These are phyloP conservation scores for Drosophila miranda DNA, from an alignment of 1,140 invertebrate species.

Conservation along the genomic window DNA sequence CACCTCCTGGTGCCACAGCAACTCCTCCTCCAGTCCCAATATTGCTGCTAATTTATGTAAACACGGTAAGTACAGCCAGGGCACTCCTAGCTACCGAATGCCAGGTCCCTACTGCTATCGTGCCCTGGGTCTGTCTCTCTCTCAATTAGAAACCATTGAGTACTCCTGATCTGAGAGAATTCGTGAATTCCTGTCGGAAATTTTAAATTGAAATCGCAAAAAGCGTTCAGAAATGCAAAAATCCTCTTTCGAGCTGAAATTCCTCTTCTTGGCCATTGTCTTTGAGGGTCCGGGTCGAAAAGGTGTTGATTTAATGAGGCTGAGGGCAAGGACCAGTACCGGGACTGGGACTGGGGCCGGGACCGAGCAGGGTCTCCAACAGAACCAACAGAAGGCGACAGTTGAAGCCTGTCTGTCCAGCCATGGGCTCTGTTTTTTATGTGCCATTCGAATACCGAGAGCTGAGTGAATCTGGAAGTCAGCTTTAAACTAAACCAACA, in stretches of 20 bases:
- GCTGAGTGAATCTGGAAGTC: constrained; percentile 5
- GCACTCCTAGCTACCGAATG: constrained; percentile 42
- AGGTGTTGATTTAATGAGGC: constrained; percentile 81
- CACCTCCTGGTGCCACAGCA: too few species aligned
- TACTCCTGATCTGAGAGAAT: not conserved
- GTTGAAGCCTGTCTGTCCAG: constrained; percentile 33
- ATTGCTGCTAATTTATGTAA: constrained; percentile 72
- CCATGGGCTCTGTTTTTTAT: constrained; percentile 7
- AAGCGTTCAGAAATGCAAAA: constrained; percentile 73
- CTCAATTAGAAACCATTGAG: constrained; percentile 47
- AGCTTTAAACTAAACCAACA: constrained; percentile 11
- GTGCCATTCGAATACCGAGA: constrained; percentile 3
- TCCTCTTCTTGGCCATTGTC: constrained; percentile 41
- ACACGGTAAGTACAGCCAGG: constrained; percentile 69
- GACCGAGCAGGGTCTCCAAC: constrained; percentile 3
- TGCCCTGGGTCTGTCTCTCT: constrained; percentile 10
- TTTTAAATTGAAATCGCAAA: constrained; percentile 81
- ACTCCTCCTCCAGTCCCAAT: too few species aligned
- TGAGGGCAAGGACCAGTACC: constrained; percentile 17
- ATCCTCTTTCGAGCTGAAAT: constrained; percentile 36
- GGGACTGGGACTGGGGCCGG: too few species aligned
- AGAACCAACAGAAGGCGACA: constrained; percentile 23
- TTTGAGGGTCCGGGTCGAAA: constrained; percentile 32
- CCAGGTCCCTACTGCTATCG: not conserved
- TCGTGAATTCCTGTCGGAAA: constrained; percentile 49